A percentile compares a stretch with the other conserved stretches of the same genome.
Conservation (phyloP, 2,113 vertebrate species). For the Tringa solitaria region DNA sequence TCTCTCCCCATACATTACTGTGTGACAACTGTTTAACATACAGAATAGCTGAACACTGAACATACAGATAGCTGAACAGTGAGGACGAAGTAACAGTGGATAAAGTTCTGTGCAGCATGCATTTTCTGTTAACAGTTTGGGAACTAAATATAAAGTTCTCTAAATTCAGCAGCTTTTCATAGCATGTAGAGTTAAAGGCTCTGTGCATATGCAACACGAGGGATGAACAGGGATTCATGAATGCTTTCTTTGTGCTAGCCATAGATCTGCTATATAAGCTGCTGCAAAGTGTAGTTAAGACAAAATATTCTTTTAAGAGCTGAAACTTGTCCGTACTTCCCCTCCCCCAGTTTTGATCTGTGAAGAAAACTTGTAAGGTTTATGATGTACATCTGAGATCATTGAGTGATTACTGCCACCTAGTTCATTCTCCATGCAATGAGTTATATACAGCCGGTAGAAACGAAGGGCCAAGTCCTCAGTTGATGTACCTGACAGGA, state of each 20-base stretch:
- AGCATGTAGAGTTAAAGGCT: not conserved
- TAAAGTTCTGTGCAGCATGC: not conserved
- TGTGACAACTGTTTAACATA: not conserved
- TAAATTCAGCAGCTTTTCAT: not conserved
- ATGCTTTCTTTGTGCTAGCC: not conserved
- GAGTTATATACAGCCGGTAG: not conserved
- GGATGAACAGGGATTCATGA: not conserved
- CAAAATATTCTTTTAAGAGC: not conserved
- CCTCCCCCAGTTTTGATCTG: not conserved
- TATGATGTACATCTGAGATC: not conserved
- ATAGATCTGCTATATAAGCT: slow-evolving; percentile 3
- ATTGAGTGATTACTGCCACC: slow-evolving; percentile 36
- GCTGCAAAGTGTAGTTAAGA: not conserved
- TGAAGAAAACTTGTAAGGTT: not conserved
- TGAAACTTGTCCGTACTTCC: not conserved
- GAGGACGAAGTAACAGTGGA: not conserved
- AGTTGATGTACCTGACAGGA: not conserved
- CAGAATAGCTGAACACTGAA: not conserved
- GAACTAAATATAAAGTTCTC: not conserved
- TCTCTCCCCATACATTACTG: not conserved
- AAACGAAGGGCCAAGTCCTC: not conserved
- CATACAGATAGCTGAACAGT: not conserved
- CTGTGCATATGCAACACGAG: not conserved
- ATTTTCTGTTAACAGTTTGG: not conserved
- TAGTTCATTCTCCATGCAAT: slow-evolving; percentile 23